Base-by-base conservation (phyloP, 2,113 vertebrate genomes). In the Rhodinocichla rosea region DNA sequence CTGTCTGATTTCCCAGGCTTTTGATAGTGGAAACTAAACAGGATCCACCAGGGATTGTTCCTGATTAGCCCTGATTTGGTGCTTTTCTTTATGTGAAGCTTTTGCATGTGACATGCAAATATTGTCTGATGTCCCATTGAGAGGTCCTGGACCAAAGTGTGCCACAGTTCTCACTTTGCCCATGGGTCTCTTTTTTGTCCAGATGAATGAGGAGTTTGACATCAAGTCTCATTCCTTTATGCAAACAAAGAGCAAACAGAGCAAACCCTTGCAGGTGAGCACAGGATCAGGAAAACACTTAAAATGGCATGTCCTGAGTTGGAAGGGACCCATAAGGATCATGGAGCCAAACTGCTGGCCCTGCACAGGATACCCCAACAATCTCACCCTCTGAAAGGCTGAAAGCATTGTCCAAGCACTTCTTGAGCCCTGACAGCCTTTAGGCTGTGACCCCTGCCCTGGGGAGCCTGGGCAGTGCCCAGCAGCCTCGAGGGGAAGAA, bases 81-180 rank as follows among this genome's bases (percentile, higher is more conserved):
- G 49, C 22, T 83, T 95, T 79, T 79, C 55, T 70, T 15, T 4
- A 4, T 32, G 40, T 5, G 4, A 10, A 28, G 28, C 7, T 70
- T 52, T 68, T 45, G 55, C 52, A 5, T 3, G 40, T 49, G 77
- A 8, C 39, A 4, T 19, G 26, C 60, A 62, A 8, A 39, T 10
- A 3, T 17, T 52, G 6, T 50, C 24, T 62, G n/a, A 10, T 57
- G 11, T 27, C 49, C 42, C 24, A 2, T 0, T 0, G 1, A 45
- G 53, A 26, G 42, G 60, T 87, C 35, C 49, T 78, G 81, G 60
- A 2, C 0, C 18, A 35, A 12, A 53, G 39, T 10, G 16, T 59
- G 56, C 70, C 57, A 9, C 42, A 19, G 30, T 33, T 73, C 50
- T 63, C 35, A 8, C 20, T 42, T 49, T 86, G 50, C 28, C 63